Base-by-base conservation (phyloP, 2,797 vertebrate genomes). In the Falco columbarius region DNA sequence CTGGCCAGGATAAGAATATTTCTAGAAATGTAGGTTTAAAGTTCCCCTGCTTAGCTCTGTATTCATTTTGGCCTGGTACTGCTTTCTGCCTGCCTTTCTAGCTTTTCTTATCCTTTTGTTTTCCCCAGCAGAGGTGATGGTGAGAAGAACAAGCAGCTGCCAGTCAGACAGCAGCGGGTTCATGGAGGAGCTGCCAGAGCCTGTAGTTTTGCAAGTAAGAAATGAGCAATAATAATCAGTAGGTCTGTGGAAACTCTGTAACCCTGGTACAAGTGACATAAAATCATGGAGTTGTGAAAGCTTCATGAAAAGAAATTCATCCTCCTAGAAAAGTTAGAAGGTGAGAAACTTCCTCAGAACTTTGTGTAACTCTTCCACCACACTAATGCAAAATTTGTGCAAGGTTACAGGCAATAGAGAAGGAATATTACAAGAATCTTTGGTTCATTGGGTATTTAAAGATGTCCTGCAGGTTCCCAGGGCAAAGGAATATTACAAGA, bases 81-180 rank as follows among this genome's bases (percentile, higher is more conserved):
- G 24, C 20, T 65, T 55, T 86, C 68, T 79, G 34, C 46, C 22
- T 49, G 7, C 40, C 30, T 52, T 80, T 49, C 63, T 87, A n/a
- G 40, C 38, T 75, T 74, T 80, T 76, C 24, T 52, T 56, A 22
- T 22, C n/a, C n/a, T 47, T 90, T 74, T 62, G 27, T 55, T 51
- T 81, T 91, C 26, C 72, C 36, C 79, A 56, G 30, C 54, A 97
- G 97, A 87, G 27, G 17, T 58, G 40, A 79, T 42, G 23, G 56
- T 98, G 49, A 97, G 97, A 63, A 98, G 98, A 95, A 98, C 98
- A 72, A 98, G 98, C 93, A 99, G 98, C 95, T 98, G 97, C 94
- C 98, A 98, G 83, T 99, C 99, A 49, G 98, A 99, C 94, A 99
- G 98, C 97, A 98, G 98, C 40, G 98, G 98, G 5, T 99, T 99